Evolutionary conservation across 2,888 invertebrate genomes (phyloP), one percentile per base, ranked within the genome.

Genomic region (Teleogryllus oceanicus): DNA sequence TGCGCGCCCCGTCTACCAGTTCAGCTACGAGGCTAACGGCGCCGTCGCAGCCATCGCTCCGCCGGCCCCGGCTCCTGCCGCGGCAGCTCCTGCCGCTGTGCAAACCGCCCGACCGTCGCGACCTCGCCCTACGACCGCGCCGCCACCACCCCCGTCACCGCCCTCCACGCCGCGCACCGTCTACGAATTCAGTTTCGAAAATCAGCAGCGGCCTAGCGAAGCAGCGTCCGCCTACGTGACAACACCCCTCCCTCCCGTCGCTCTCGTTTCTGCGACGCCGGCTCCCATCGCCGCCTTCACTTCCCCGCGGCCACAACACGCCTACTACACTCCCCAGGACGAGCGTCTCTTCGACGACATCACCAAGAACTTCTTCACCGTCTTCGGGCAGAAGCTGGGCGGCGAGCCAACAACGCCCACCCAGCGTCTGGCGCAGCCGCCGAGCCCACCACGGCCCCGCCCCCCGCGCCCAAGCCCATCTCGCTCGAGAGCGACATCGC

Each of bases 101-200:
- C 21, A 50, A n/a, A 20, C 62, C 20, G 16, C 24, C 20, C 50
- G 24, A 13, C 50, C 18, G 24, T 12, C 50, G 10, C 78, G 18
- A 50, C 24, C 62, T 18, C n/a, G 51, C 20, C 77, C 49, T 2
- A 21, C 76, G 20, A 24, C 21, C 24, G 76, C 76, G 50, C n/a
- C 77, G 13, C 77, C 62, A 37, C 37, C 37, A 37, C 37, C 8
- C 37, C 37, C 37, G 8, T 37, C 37, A 37, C 37, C 37, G 37
- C 74, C 24, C 51, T 50, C 80, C 11, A 80, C 80, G 12, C 80
- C 80, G 11, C 78, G 78, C 18, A 80, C 80, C 0, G 89, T 92
- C 11, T 94, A 93, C 85, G 93, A 94, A 85, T 94, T 92, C 85
- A 93, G 92, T 84, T 94, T 92, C 84, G 92, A 94, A 85, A 89